Conservation (phyloP, 2,888 invertebrate species). For the Acholoe squamosa region DNA sequence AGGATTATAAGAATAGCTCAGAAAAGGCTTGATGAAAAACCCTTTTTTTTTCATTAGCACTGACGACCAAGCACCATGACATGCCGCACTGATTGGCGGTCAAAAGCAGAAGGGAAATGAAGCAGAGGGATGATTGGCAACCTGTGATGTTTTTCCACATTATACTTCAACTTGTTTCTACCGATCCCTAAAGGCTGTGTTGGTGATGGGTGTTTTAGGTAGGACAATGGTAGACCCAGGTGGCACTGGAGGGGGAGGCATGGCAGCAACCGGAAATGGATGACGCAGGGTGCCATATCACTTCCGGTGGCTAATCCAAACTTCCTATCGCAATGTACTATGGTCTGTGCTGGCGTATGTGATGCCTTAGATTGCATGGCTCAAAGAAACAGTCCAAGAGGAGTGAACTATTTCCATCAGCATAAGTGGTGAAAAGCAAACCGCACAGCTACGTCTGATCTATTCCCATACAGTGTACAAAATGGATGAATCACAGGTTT, state of each 20-base stretch:
- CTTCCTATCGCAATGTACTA: not conserved
- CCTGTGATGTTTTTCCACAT: too few relatives aligned
- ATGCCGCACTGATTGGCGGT: not conserved
- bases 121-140: not conserved
- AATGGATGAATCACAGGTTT: not conserved
- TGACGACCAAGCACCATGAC: conserved; percentile 34
- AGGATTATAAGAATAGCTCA: conserved; percentile 19
- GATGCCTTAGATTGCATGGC: not conserved
- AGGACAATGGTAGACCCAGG: not conserved
- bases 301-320: conserved; percentile 27
- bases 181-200: too few relatives aligned
- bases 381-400: not conserved
- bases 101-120: not conserved
- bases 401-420: not conserved
- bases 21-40: conserved; percentile 28
- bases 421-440: not conserved
- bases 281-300: conserved; percentile 24
- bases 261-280: conserved; percentile 16
- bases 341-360: not conserved
- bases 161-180: too few relatives aligned
- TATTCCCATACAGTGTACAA: not conserved
- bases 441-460: too few relatives aligned
- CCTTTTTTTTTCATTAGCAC: conserved; percentile 43
- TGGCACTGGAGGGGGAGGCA: not conserved
- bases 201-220: too few relatives aligned